Evolutionary conservation across 2,797 vertebrate genomes (phyloP).

Genomic region (Danio albolineatus): DNA sequence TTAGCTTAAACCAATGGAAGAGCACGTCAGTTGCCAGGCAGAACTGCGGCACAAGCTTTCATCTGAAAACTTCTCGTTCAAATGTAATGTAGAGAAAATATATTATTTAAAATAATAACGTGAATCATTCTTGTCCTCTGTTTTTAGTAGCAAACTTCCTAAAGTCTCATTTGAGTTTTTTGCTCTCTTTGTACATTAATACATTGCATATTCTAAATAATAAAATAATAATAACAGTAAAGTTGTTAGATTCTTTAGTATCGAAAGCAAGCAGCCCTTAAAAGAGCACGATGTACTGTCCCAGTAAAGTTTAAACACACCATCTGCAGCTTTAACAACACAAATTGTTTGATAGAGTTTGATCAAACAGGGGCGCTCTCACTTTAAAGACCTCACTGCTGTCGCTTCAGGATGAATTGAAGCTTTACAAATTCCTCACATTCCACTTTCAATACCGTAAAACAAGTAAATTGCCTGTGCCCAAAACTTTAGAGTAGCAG

Average conservation of each 20-base stretch:
- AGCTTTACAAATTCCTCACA: slow-evolving; percentile 85
- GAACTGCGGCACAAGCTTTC: slow-evolving; percentile 79
- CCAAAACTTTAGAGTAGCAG: not conserved
- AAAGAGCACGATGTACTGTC: no score
- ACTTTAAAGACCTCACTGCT: slow-evolving; percentile 66
- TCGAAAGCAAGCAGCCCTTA: not conserved
- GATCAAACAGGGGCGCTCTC: slow-evolving; percentile 62
- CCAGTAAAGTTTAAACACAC: slow-evolving; percentile 13
- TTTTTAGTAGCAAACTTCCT: not conserved
- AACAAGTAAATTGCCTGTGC: slow-evolving; percentile 47
- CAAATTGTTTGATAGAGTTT: slow-evolving; percentile 47
- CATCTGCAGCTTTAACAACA: slow-evolving; percentile 3
- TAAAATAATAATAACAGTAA: not conserved
- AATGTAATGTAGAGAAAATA: slow-evolving; percentile 55
- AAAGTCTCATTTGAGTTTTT: not conserved
- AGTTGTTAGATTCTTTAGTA: not conserved
- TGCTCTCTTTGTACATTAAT: not conserved
- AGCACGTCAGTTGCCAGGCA: slow-evolving; percentile 91
- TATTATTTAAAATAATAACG: not conserved
- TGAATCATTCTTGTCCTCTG: not conserved
- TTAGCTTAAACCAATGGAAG: slow-evolving; percentile 85
- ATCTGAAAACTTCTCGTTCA: slow-evolving; percentile 44
- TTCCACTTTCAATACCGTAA: slow-evolving; percentile 82
- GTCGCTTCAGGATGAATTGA: slow-evolving; percentile 79
- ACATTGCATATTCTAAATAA: not conserved